Percentiles rank a stretch among this genome's conserved stretches.
Conservation (phyloP, 2,888 invertebrate genomes). For the Antitype chi region DNA sequence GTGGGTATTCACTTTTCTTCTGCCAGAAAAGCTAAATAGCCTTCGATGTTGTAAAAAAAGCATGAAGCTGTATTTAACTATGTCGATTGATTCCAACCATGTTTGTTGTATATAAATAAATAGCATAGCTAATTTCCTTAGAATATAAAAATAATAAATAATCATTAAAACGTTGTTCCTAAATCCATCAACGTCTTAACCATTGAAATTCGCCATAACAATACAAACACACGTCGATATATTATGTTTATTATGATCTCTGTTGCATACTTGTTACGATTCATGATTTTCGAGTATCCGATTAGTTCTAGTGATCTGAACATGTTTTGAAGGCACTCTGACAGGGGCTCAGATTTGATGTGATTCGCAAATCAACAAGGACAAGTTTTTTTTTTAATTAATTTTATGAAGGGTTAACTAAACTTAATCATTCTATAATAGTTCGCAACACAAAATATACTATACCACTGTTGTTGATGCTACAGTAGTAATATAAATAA, state of each 20-base stretch:
- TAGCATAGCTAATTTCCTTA: not conserved
- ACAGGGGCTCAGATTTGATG: not conserved
- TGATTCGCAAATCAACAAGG: constrained; percentile 28
- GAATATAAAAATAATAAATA: not conserved
- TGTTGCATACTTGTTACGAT: no score
- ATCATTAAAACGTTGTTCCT: not conserved
- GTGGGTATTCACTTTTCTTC: not conserved
- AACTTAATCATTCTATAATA: no score
- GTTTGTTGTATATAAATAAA: not conserved
- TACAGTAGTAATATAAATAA: no score
- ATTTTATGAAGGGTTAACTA: no score
- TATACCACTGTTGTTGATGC: no score
- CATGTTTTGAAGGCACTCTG: constrained; percentile 17
- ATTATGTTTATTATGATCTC: no score
- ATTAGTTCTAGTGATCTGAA: constrained; percentile 24
- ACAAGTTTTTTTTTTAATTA: not conserved
- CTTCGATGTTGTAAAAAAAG: not conserved
- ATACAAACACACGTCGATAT: no score
- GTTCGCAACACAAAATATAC: no score
- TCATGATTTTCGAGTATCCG: not conserved
- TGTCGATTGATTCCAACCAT: not conserved
- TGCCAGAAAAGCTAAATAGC: not conserved
- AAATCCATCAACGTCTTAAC: not conserved
- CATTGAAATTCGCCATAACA: not conserved
- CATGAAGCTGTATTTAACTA: not conserved